phyloP scores from a whole-genome alignment of 1,140 invertebrate species.

The Zaprionus vittiger region DNA sequence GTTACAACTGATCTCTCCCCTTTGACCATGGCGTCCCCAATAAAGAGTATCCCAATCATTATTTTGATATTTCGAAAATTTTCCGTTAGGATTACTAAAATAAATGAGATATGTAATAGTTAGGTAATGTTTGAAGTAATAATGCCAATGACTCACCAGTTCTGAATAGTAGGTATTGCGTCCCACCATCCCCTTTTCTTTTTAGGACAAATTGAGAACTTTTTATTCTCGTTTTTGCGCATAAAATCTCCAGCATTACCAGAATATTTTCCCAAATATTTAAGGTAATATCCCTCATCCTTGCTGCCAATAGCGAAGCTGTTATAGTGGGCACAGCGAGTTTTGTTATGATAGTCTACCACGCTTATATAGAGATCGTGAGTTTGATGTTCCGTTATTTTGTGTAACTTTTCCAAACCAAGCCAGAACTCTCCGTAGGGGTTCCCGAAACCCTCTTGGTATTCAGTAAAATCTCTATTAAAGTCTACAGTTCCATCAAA shows the following conservation, averaged over 20 bases:
- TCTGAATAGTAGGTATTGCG: not conserved
- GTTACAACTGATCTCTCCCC: not conserved
- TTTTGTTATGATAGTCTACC: not conserved
- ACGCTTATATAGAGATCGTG: not conserved
- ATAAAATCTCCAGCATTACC: not conserved
- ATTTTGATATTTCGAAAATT: not conserved
- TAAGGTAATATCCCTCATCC: not conserved
- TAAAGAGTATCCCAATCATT: not conserved
- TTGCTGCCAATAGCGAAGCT: not conserved
- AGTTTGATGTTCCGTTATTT: not conserved
- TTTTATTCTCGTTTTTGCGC: not conserved
- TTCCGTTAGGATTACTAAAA: not conserved
- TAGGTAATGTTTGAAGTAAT: not conserved
- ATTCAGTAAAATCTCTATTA: not conserved
- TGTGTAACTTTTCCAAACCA: not conserved
- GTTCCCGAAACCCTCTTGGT: slow-evolving; percentile 3
- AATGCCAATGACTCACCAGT: not conserved
- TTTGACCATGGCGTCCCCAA: not conserved
- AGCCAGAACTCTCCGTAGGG: slow-evolving; percentile 9
- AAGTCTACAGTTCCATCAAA: slow-evolving; percentile 9
- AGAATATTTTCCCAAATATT: not conserved
- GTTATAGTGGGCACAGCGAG: not conserved
- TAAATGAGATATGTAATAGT: not conserved
- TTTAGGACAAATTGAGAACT: not conserved
- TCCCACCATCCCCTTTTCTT: not conserved